Base-by-base conservation (phyloP, 2,113 vertebrate genomes). In the Ardeotis arabs region DNA sequence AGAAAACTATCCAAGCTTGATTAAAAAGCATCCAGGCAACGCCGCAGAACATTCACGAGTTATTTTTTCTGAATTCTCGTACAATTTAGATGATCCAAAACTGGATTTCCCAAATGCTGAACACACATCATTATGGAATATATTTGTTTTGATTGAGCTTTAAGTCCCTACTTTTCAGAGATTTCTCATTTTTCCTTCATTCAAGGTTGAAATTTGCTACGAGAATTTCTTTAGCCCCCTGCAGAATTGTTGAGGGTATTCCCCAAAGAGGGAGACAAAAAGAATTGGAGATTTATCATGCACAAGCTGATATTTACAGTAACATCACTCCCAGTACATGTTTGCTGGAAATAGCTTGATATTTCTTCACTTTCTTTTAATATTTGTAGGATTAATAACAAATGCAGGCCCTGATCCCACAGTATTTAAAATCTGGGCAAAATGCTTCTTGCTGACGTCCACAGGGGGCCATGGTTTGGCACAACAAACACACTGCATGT, bases 331-430 rank as follows among this genome's bases (percentile, higher is more conserved):
- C 44, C 28, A 78, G 24, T 44, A 81, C 2, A 44, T 45, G 7
- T 66, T 89, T 67, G 70, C 75, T 80, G 37, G 73, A 89, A 94
- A 92, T 62, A 87, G 52, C 52, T 81, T 87, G 83, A 9, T 81
- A 92, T 92, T 92, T 90, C 72, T 92, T 72, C 29, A 29, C 39
- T 93, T 89, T 77, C 37, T 87, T 94, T 84, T 87, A 84, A 62
- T 93, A 94, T 87, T 64, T 84, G 29, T 69, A 72, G 44, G 53
- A 94, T 75, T 90, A 92, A 31, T 56, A 92, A 87, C 6, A 86
- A 92, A 93, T 72, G 90, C 52, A 90, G 64, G 56, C 22, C 67
- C 45, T 92, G 49, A 93, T 96, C 88, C 78, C 23, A 70, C 9
- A 58, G 28, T 72, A 89, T 78, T 90, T 93, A 90, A 77, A 52